Conservation (phyloP, 2,113 vertebrate genomes). For the Panthera tigris region DNA sequence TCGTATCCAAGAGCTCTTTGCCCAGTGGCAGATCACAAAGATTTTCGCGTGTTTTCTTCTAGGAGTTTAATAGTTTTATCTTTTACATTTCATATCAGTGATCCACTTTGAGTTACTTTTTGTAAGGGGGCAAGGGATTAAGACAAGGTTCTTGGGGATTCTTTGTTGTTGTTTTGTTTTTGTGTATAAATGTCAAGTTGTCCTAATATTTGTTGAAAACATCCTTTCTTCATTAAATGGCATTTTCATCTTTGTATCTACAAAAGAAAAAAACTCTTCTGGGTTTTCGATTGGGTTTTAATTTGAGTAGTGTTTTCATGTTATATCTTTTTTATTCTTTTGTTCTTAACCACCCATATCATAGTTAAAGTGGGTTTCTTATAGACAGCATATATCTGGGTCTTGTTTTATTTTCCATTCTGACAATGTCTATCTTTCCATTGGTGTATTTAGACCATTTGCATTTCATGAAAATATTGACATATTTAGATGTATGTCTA, state of each 20-base stretch:
- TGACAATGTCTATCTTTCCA: background rate
- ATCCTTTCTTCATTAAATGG: background rate
- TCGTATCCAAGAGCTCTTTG: background rate
- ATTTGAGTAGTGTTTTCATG: background rate
- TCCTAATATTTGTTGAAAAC: background rate
- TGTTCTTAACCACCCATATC: background rate
- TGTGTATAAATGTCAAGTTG: background rate
- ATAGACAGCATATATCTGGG: background rate
- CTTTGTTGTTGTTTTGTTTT: background rate
- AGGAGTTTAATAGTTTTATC: background rate
- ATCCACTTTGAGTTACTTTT: background rate
- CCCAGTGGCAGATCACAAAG: background rate
- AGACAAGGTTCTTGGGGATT: background rate
- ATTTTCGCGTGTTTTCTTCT: background rate
- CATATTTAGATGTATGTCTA: background rate
- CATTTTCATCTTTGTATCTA: background rate
- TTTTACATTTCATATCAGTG: constrained; percentile 2
- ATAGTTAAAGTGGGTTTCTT: constrained; percentile 2
- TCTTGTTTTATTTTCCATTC: background rate
- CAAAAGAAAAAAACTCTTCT: background rate
- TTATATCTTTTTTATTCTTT: background rate
- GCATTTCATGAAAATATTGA: background rate
- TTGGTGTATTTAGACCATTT: background rate
- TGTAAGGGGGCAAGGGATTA: background rate
- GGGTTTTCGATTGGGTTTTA: background rate